Evolutionary conservation across 1,140 invertebrate genomes (phyloP), one percentile per base, ranked within the genome.

Genomic region (Agrypnia vestita): DNA sequence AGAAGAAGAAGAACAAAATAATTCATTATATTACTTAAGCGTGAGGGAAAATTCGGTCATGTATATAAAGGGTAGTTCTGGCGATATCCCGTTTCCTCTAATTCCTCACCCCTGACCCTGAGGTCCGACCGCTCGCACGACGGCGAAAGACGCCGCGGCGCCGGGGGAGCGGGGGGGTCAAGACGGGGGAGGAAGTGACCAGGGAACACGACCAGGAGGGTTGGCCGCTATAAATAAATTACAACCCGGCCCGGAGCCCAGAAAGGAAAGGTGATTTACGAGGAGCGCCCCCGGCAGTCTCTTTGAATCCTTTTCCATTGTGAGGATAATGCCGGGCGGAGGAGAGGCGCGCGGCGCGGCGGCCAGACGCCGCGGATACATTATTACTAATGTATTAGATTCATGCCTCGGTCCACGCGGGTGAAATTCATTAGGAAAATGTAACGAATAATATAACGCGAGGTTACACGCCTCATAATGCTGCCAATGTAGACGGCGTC

Each of bases 161-260:
- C 1, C 25, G 25, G 25, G n/a, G 25, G 25, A 35, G 25, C 25
- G 25, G 25, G 25, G 49, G 49, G 49, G 49, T 51, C 49, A 51
- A 51, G 49, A 51, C 11, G 8, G 49, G 49, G 49, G 49, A 4
- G 49, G 49, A 51, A 51, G 49, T 51, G 49, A 51, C 49, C 49
- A 51, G 49, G n/a, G n/a, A 51, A 51, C 49, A 51, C 8, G 49
- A 51, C 11, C 49, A 51, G 49, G 49, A 51, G 49, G 49, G 49
- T 51, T 15, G n/a, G 49, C n/a, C 49, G 49, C 49, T 51, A 51
- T 51, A 51, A 51, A 51, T 51, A 51, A 51, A 51, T 51, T 51
- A 51, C 49, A 15, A 51, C n/a, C 49, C 49, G 11, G 11, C 11
- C 49, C 49, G 49, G 49, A 51, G 11, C 49, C 49, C 49, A 35